Percentiles rank a stretch among this genome's conserved stretches.
These are phyloP conservation scores for Chamaea fasciata DNA, from an alignment of 2,113 vertebrate genomes.

Conservation along the genomic window DNA sequence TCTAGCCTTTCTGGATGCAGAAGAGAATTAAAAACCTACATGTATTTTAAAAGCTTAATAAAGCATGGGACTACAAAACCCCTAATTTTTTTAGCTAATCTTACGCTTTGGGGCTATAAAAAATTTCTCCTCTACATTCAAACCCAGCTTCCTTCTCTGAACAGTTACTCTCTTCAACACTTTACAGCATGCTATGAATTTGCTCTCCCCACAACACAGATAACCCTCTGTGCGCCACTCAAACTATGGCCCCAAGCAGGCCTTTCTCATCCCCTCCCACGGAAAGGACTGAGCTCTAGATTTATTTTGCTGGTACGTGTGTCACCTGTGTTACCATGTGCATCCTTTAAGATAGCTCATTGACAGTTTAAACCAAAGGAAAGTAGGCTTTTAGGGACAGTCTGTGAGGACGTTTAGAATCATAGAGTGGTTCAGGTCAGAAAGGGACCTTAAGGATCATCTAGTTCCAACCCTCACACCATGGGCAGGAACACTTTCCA, in stretches of 20 bases:
- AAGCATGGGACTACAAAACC: not conserved
- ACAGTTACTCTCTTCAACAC: not conserved
- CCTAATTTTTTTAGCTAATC: not conserved
- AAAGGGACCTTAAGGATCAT: not conserved
- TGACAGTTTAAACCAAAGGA: not conserved
- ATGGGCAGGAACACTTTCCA: not conserved
- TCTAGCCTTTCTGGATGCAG: not conserved
- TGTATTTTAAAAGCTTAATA: not conserved
- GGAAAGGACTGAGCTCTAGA: not conserved
- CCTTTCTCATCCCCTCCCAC: not conserved
- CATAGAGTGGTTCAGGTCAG: not conserved
- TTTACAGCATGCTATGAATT: not conserved
- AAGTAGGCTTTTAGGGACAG: not conserved
- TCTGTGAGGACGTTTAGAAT: not conserved
- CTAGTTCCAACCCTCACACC: not conserved
- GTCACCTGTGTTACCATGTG: not conserved
- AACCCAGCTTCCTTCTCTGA: not conserved
- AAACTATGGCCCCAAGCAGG: not conserved
- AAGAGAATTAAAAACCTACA: not conserved
- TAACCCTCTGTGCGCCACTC: not conserved
- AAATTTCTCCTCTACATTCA: not conserved
- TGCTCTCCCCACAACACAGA: not conserved
- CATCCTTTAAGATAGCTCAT: not conserved
- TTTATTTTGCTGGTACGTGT: not conserved
- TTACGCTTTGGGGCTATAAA: not conserved